Conservation (phyloP, 2,113 vertebrate species). For the Ovis canadensis region DNA sequence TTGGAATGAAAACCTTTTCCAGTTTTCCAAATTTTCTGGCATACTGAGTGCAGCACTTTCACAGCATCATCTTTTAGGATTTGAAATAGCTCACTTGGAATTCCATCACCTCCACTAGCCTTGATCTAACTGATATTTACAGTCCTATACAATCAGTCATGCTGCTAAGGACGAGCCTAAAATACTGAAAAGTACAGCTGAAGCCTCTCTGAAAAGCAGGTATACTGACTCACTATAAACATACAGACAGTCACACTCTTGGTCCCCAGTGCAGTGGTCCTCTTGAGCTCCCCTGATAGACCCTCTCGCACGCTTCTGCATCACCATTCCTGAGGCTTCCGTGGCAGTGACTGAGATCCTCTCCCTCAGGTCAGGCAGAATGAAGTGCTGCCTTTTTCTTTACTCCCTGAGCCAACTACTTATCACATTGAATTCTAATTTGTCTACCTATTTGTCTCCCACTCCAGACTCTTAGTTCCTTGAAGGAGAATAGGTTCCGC, state of each 20-base stretch:
- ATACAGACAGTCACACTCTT: not conserved
- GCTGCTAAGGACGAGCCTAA: not conserved
- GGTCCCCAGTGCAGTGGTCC: not conserved
- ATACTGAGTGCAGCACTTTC: not conserved
- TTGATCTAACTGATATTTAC: not conserved
- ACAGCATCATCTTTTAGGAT: not conserved
- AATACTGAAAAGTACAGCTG: not conserved
- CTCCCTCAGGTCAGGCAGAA: not conserved
- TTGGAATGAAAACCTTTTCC: not conserved
- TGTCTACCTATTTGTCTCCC: not conserved
- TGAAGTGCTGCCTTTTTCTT: not conserved
- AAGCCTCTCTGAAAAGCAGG: not conserved
- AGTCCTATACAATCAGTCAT: not conserved
- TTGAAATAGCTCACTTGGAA: not conserved
- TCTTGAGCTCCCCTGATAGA: not conserved
- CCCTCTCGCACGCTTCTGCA: not conserved
- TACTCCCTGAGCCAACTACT: not conserved
- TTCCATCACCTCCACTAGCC: not conserved
- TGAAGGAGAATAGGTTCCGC: not conserved
- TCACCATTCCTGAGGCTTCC: not conserved
- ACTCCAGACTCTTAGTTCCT: not conserved
- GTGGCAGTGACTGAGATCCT: not conserved
- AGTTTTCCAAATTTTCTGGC: not conserved
- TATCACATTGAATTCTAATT: not conserved
- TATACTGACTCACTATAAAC: rapidly evolving